Evolutionary conservation across 1,140 invertebrate species (phyloP).

Genomic region (Aphaenogaster floridana): DNA sequence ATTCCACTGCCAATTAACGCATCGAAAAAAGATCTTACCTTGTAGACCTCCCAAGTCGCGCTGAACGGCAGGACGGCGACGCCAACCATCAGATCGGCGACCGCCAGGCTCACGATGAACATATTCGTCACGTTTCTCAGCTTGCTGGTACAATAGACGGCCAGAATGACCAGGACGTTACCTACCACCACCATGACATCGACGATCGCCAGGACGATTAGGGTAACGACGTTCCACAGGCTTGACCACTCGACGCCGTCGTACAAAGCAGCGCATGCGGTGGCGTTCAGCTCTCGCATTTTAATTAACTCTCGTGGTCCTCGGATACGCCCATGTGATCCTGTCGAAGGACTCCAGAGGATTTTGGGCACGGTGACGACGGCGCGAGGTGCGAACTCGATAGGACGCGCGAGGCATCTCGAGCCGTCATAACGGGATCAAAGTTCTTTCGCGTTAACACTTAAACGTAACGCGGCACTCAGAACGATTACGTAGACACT

Average conservation of each 20-base stretch:
- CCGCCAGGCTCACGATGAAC: slow-evolving; percentile 97
- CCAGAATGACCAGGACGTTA: slow-evolving; percentile 96
- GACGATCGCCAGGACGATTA: slow-evolving; percentile 93
- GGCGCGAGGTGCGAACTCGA: neutral
- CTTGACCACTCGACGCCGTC: slow-evolving; percentile 93
- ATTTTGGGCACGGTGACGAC: slow-evolving; percentile 38
- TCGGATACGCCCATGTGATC: slow-evolving; percentile 57
- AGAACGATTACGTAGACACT: neutral
- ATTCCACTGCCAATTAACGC: neutral
- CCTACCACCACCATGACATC: slow-evolving; percentile 95
- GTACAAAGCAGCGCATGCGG: slow-evolving; percentile 91
- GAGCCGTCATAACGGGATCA: slow-evolving; percentile 1
- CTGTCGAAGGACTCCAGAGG: slow-evolving; percentile 41
- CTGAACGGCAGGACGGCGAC: slow-evolving; percentile 96
- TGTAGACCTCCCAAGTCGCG: slow-evolving; percentile 95
- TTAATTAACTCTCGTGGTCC: slow-evolving; percentile 72
- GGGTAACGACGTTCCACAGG: slow-evolving; percentile 90
- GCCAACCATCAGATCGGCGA: slow-evolving; percentile 96
- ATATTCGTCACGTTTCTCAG: slow-evolving; percentile 97
- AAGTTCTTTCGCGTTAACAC: neutral
- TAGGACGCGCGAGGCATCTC: neutral
- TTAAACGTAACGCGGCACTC: neutral
- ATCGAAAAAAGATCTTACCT: slow-evolving; percentile 85
- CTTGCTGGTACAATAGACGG: slow-evolving; percentile 95
- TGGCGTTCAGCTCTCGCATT: slow-evolving; percentile 90